phyloP scores from a whole-genome alignment of 1,140 invertebrate species.

The Homalodisca vitripennis region DNA sequence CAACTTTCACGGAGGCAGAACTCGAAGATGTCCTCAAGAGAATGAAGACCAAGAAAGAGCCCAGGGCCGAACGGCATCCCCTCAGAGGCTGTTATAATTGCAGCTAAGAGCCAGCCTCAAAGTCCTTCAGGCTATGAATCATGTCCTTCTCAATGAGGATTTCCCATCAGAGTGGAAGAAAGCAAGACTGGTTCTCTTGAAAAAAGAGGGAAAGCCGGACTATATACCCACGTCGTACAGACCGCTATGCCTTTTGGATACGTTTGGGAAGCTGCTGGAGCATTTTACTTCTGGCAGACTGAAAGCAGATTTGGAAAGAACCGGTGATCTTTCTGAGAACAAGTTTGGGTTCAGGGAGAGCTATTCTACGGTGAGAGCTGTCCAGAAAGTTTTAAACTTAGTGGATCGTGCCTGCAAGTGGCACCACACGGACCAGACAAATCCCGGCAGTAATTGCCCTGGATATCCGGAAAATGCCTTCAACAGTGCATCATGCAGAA shows the following conservation, averaged over 20 bases:
- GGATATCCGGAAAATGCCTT: not conserved
- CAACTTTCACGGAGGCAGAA: not conserved
- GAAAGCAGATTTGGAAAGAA: not conserved
- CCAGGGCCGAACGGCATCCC: not conserved
- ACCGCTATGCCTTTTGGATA: not conserved
- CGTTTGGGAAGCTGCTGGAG: not conserved
- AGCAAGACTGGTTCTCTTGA: not conserved
- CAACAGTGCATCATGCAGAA: not conserved
- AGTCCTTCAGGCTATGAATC: not conserved
- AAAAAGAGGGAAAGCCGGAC: not conserved
- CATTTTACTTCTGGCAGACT: not conserved
- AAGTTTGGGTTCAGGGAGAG: not conserved
- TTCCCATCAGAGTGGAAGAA: not conserved
- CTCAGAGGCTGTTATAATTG: not conserved
- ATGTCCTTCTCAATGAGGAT: not conserved
- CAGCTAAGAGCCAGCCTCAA: not conserved
- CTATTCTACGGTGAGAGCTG: not conserved
- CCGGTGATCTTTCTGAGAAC: not conserved
- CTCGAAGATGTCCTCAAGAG: not conserved
- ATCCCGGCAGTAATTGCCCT: not conserved
- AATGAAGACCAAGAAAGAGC: not conserved
- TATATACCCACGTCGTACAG: not conserved
- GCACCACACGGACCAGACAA: not conserved
- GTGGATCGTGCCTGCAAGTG: not conserved
- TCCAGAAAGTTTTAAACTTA: not conserved